phyloP scores from a whole-genome alignment of 2,888 invertebrate species.

The Drosophila conformis region DNA sequence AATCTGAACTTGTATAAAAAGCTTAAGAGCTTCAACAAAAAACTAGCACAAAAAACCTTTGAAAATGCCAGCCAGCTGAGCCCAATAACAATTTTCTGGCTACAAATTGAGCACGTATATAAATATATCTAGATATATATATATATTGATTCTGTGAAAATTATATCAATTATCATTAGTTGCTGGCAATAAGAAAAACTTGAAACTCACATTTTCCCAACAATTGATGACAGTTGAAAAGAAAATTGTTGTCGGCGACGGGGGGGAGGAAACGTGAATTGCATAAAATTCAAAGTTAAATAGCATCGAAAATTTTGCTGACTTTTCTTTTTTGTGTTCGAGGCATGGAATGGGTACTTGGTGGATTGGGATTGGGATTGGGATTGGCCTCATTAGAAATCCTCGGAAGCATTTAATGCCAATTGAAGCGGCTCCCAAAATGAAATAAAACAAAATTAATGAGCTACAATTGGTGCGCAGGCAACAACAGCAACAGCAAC shows the following conservation, averaged over 20 bases:
- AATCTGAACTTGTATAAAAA: neutral
- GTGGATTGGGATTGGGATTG: neutral
- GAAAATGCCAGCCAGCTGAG: constrained; percentile 20
- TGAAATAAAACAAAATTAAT: constrained; percentile 78
- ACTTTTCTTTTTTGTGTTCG: constrained; percentile 29
- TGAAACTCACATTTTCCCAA: constrained; percentile 16
- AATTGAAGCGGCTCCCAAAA: constrained; percentile 68
- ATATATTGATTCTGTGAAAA: constrained; percentile 63
- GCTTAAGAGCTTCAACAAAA: neutral
- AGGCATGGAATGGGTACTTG: neutral
- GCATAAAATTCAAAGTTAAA: constrained; percentile 72
- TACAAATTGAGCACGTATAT: constrained; percentile 36
- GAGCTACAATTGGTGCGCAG: constrained; percentile 67
- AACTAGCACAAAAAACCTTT: constrained; percentile 48
- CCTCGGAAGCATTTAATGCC: constrained; percentile 51
- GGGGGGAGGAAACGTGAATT: constrained; percentile 65
- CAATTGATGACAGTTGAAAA: constrained; percentile 48
- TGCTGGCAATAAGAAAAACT: constrained; percentile 34
- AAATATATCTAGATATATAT: constrained; percentile 8
- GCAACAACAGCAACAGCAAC: constrained; percentile 21
- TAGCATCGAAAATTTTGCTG: constrained; percentile 61
- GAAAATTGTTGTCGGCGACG: constrained; percentile 7
- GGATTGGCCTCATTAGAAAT: constrained; percentile 37
- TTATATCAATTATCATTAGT: constrained; percentile 70
- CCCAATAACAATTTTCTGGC: constrained; percentile 19